A percentile compares a stretch with the other conserved stretches of the same genome.
These are phyloP conservation scores for Carduelis carduelis DNA, from an alignment of 2,797 vertebrate species.

Conservation along the genomic window DNA sequence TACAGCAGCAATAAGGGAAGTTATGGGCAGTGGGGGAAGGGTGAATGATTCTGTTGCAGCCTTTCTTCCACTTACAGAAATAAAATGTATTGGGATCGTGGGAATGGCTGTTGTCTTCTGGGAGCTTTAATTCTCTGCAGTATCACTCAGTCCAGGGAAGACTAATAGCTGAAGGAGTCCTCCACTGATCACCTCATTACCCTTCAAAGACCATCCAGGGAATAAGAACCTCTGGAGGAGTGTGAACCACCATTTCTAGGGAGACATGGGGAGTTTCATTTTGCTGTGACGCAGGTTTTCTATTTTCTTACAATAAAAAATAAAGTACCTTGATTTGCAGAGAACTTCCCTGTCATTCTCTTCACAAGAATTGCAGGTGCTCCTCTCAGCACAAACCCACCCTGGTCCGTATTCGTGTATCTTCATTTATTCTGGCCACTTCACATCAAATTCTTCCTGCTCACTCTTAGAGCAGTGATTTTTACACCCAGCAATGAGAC, in stretches of 20 bases:
- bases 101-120: background rate
- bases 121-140: conserved; percentile 44
- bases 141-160: background rate
- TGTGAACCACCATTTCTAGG: background rate
- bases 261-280: background rate
- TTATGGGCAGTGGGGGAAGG: background rate
- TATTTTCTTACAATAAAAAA: background rate
- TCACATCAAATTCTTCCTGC: background rate
- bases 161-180: conserved; percentile 19
- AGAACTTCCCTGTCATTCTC: background rate
- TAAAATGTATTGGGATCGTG: background rate
- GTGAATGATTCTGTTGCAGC: background rate
- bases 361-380: background rate
- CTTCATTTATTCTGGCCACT: background rate
- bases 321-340: background rate
- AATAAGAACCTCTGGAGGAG: background rate
- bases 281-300: background rate
- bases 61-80: conserved; percentile 27
- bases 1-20: background rate
- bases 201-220: background rate
- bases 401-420: fast-evolving
- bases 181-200: conserved; percentile 36
- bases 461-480: background rate
- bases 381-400: background rate
- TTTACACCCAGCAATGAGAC: background rate